Base-by-base conservation (phyloP, 2,797 vertebrate species). In the Cirrhinus molitorella region DNA sequence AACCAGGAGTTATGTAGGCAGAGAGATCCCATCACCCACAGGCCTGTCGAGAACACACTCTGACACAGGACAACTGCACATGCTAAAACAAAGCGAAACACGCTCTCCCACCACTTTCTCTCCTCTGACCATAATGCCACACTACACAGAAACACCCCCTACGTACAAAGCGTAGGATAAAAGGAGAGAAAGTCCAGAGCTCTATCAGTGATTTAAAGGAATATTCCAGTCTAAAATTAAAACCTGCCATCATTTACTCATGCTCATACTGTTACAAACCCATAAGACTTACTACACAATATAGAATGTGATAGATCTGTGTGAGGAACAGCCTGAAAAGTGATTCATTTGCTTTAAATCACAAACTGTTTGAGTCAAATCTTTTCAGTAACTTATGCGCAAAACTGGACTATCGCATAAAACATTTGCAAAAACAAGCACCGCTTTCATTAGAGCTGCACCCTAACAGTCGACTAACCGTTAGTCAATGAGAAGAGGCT, bases 81-180 rank as follows among this genome's bases (percentile, higher is more conserved):
- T 19, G n/a, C 51, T 57, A 68, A 70, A 55, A 31, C 25, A 82
- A 19, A 67, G 23, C 8, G 19, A 79, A 71, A 67, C 17, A 61
- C 37, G 19, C 53, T 53, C 45, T 67, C 31, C 71, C 49, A 81
- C 80, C 43, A 16, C 68, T 59, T 59, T 71, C 65, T 70, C 70
- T 63, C 45, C 80, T 82, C 57, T 53, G 70, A 65, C 80, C 70
- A 65, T 31, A 72, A 72, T 40, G 59, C 70, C 59, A 82, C 80
- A 63, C 80, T 40, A 82, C 31, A 82, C 45, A 65, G 13, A 81
- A 81, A 81, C 80, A 81, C 80, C 57, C 55, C 55, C 80, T 28
- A 82, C 59, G 10, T 82, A 37, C 11, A 55, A 65, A 73, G 55
- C 28, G 43, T 73, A 63, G 57, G 80, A 65, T 51, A 82, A 82